A percentile compares a stretch with the other conserved stretches of the same genome.
Evolutionary conservation across 1,140 invertebrate genomes (phyloP).

Genomic region (Alviniconcha marisindica): DNA sequence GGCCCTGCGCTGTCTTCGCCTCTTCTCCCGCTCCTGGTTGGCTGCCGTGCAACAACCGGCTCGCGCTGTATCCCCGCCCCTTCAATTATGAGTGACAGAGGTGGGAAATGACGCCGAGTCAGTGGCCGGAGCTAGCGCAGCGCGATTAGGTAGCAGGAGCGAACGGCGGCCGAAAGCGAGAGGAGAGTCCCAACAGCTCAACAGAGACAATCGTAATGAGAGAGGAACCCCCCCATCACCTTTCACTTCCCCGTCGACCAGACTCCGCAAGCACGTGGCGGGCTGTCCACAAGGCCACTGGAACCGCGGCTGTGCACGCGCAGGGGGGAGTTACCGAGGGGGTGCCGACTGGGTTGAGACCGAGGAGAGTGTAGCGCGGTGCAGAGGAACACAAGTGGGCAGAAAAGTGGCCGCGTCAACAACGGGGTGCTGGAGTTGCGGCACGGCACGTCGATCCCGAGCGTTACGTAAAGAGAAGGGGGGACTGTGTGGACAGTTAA

Average conservation of each 20-base stretch:
- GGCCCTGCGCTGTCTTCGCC: background rate
- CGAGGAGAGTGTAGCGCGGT: too few relatives aligned
- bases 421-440: background rate
- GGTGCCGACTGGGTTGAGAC: too few relatives aligned
- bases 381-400: too few relatives aligned
- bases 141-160: background rate
- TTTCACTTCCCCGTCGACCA: background rate
- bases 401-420: background rate
- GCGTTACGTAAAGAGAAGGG: background rate
- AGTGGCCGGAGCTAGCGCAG: background rate
- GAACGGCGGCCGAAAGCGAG: background rate
- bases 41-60: background rate
- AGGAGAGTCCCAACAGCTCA: background rate
- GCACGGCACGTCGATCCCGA: background rate
- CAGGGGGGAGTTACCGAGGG: too few relatives aligned
- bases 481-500: background rate
- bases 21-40: background rate
- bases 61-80: background rate
- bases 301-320: background rate
- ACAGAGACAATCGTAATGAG: slow-evolving; percentile 27
- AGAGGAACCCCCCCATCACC: background rate
- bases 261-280: slow-evolving; percentile 4
- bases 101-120: background rate
- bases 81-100: background rate
- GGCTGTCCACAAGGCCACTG: slow-evolving; percentile 9